Conservation (phyloP, 2,888 invertebrate species). For the Hirtodrosophila histrioides region DNA sequence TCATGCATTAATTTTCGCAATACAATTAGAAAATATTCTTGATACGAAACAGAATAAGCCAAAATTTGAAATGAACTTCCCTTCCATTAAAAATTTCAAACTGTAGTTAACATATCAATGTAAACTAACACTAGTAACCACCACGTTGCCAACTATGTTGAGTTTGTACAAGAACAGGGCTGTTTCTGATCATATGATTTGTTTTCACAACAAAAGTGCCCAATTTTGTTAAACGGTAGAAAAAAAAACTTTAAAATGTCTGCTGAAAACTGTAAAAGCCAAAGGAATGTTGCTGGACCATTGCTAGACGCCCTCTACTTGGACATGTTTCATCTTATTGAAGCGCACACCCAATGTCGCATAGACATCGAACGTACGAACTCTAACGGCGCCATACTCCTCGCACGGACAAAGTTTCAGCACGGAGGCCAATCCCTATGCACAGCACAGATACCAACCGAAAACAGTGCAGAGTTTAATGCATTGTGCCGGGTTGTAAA, state of each 20-base stretch:
- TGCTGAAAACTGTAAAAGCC: constrained; percentile 10
- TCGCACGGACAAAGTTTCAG: constrained; percentile 92
- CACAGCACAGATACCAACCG: constrained; percentile 87
- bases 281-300: constrained; percentile 74
- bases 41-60: too few species aligned
- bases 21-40: too few species aligned
- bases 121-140: constrained; percentile 6
- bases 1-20: too few species aligned
- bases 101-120: constrained; percentile 11
- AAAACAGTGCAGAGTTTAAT: constrained; percentile 85
- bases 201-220: constrained; percentile 15
- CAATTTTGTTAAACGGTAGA: background rate
- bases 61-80: too few species aligned
- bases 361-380: constrained; percentile 89
- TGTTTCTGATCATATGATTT: constrained; percentile 51
- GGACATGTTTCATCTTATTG: constrained; percentile 89
- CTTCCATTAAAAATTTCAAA: too few species aligned
- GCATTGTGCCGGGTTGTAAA: constrained; percentile 84
- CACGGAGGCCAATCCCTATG: constrained; percentile 91
- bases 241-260: constrained; percentile 35
- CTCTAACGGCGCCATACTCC: constrained; percentile 86
- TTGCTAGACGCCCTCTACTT: constrained; percentile 89
- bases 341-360: constrained; percentile 89
- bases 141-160: constrained; percentile 24
- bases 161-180: constrained; percentile 18